Conservation (phyloP, 2,113 vertebrate genomes). For the Megaptera novaeangliae region DNA sequence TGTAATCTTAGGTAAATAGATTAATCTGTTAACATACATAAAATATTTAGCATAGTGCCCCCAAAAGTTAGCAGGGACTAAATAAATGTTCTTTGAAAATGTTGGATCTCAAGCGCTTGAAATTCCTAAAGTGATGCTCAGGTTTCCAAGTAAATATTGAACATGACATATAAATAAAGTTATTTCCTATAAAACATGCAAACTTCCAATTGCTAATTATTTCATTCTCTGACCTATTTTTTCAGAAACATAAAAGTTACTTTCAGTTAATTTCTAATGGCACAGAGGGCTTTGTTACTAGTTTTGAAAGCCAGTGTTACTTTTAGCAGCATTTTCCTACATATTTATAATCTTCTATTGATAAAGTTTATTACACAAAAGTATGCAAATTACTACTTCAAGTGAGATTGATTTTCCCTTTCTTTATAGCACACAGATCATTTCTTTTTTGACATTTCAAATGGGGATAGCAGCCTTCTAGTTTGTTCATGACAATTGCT, state of each 20-base stretch:
- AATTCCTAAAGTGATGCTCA: background rate
- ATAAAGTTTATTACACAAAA: background rate
- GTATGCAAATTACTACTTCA: background rate
- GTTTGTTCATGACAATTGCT: background rate
- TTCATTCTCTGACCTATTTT: background rate
- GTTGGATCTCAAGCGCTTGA: background rate
- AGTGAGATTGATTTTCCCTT: background rate
- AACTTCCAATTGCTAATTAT: background rate
- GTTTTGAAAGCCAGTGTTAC: background rate
- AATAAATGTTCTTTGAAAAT: background rate
- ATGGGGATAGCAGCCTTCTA: background rate
- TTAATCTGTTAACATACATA: background rate
- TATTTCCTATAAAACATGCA: background rate
- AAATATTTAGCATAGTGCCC: background rate
- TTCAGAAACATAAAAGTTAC: background rate
- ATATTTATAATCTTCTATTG: background rate
- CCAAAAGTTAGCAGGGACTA: background rate
- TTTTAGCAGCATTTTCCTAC: background rate
- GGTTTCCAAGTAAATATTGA: background rate
- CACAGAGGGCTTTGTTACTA: background rate
- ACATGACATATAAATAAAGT: background rate
- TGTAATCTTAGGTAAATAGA: background rate
- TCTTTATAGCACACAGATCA: background rate
- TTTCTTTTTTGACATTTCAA: background rate
- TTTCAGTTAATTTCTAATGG: background rate